A percentile compares a stretch with the other conserved stretches of the same genome.
These are phyloP conservation scores for Mungos mungo DNA, from an alignment of 2,113 vertebrate species.

Conservation along the genomic window DNA sequence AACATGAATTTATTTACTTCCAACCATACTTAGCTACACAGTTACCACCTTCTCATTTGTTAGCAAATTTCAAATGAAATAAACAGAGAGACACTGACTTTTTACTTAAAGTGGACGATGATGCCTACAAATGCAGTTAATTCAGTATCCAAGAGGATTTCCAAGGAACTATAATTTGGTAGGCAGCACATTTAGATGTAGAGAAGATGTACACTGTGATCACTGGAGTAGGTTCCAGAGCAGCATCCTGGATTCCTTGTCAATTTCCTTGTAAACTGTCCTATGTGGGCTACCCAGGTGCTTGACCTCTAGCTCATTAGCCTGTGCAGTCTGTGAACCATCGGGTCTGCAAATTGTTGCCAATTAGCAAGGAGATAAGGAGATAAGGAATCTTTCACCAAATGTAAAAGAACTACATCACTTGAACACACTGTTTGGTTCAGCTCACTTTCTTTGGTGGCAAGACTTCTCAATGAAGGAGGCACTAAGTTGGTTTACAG, in stretches of 20 bases:
- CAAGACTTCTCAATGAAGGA: not conserved
- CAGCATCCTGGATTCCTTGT: not conserved
- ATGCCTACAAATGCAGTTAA: not conserved
- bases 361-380: not conserved
- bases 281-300: not conserved
- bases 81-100: not conserved
- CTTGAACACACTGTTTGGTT: not conserved
- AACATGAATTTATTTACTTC: conserved; percentile 26
- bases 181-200: not conserved
- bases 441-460: not conserved
- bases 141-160: conserved; percentile 9
- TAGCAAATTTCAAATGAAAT: conserved; percentile 52
- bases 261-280: not conserved
- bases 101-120: not conserved
- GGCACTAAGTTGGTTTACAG: not conserved
- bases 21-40: conserved; percentile 10
- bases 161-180: not conserved
- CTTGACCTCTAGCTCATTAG: not conserved
- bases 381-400: not conserved
- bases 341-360: not conserved
- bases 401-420: not conserved
- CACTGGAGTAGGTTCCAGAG: not conserved
- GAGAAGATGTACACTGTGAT: not conserved
- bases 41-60: conserved; percentile 48
- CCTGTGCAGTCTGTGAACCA: not conserved